Conservation (phyloP, 2,797 vertebrate genomes). For the Chrosomus eos region DNA sequence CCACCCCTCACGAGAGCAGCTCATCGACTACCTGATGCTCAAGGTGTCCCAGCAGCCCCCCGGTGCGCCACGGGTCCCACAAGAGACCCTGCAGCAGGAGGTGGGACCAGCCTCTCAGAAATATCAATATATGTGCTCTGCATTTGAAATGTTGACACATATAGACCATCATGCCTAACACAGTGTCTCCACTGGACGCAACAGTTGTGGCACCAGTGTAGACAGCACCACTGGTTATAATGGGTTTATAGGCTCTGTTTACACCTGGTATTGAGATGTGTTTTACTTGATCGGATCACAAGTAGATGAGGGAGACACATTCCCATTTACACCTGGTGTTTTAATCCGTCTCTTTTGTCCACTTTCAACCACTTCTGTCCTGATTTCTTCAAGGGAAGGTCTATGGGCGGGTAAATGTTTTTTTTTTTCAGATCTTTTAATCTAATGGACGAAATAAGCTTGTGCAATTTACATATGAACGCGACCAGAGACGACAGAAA, state of each 20-base stretch:
- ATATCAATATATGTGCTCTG: neutral
- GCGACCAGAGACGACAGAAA: too few relatives aligned
- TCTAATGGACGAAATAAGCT: neutral
- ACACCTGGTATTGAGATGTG: neutral
- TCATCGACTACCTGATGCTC: conserved; percentile 96
- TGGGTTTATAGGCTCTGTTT: neutral
- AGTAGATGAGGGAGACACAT: neutral
- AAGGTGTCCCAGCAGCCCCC: conserved; percentile 91
- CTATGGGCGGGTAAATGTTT: neutral
- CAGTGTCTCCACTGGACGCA: neutral
- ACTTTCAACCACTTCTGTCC: neutral
- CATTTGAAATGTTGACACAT: neutral
- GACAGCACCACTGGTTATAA: too few relatives aligned
- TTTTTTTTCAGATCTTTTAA: neutral
- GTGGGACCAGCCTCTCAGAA: conserved; percentile 65
- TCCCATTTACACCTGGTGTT: neutral
- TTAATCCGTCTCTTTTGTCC: neutral
- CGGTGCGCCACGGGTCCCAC: conserved; percentile 79
- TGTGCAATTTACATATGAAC: neutral
- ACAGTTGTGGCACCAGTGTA: neutral
- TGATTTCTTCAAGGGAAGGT: neutral
- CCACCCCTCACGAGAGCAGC: conserved; percentile 94
- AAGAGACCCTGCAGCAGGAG: conserved; percentile 88
- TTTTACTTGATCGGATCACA: too few relatives aligned
- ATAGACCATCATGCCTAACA: neutral